These are phyloP conservation scores for Tetragnatha montana DNA, from an alignment of 2,888 invertebrate species.

Conservation along the genomic window DNA sequence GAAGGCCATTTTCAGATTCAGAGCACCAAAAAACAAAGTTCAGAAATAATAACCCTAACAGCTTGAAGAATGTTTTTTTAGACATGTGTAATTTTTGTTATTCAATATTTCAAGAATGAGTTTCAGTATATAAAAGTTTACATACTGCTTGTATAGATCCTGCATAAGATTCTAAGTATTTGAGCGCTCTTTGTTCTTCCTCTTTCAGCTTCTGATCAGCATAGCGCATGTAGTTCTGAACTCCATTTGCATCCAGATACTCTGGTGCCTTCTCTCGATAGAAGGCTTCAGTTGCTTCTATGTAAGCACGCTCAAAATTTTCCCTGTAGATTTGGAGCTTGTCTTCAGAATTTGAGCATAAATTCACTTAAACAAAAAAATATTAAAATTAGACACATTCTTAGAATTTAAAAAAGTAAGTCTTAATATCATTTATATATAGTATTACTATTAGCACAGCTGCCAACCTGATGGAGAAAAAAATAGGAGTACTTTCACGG, in stretches of 20 bases:
- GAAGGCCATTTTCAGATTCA: no score
- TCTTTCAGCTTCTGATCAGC: conserved; percentile 95
- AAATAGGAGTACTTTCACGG: no score
- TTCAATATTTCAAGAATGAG: no score
- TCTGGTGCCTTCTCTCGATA: conserved; percentile 93
- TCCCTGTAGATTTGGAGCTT: conserved; percentile 96
- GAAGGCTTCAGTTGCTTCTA: conserved; percentile 94
- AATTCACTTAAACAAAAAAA: conserved; percentile 83
- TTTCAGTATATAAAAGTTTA: no score
- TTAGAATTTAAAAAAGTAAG: neutral
- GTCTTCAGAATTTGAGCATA: conserved; percentile 94
- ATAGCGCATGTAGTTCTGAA: conserved; percentile 97
- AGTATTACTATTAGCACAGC: neutral
- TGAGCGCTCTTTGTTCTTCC: conserved; percentile 93
- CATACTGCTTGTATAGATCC: conserved; percentile 81
- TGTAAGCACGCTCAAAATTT: conserved; percentile 96
- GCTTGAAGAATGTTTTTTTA: no score
- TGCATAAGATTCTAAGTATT: conserved; percentile 93
- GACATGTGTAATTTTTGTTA: no score
- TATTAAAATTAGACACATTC: neutral
- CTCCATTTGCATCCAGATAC: conserved; percentile 91
- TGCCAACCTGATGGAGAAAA: no score
- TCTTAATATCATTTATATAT: neutral
- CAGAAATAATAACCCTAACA: no score
- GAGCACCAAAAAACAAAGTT: no score